Conservation (phyloP, 2,113 vertebrate genomes). For the Willisornis vidua region DNA sequence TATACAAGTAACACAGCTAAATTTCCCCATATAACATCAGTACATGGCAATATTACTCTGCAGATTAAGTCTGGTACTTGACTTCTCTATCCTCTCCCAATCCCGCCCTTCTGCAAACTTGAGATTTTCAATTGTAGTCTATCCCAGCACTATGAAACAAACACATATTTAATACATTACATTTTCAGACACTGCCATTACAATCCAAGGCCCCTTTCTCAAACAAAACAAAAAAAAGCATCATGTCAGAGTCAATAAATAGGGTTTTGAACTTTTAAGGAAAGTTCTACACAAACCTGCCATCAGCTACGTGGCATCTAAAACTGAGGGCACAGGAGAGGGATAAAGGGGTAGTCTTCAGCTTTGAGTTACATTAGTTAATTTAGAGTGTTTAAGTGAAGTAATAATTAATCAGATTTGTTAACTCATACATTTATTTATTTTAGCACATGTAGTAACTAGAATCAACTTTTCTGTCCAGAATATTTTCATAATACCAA, state of each 20-base stretch:
- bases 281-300: not conserved
- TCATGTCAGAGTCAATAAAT: not conserved
- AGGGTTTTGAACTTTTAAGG: not conserved
- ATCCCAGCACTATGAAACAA: not conserved
- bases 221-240: not conserved
- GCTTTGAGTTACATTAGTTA: not conserved
- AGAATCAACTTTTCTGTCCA: not conserved
- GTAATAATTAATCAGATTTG: not conserved
- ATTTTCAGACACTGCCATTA: not conserved
- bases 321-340: not conserved
- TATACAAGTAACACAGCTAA: not conserved
- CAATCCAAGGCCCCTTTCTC: not conserved
- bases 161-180: not conserved
- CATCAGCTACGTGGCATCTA: not conserved
- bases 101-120: not conserved
- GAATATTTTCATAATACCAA: not conserved
- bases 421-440: not conserved
- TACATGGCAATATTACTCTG: not conserved
- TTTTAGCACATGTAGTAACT: not conserved
- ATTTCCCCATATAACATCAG: not conserved
- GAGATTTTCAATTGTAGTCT: not conserved
- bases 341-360: not conserved
- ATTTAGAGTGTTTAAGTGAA: not conserved
- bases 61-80: not conserved
- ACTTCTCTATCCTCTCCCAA: not conserved